These are phyloP conservation scores for Nibea albiflora DNA, from an alignment of 2,113 vertebrate genomes.

Conservation along the genomic window DNA sequence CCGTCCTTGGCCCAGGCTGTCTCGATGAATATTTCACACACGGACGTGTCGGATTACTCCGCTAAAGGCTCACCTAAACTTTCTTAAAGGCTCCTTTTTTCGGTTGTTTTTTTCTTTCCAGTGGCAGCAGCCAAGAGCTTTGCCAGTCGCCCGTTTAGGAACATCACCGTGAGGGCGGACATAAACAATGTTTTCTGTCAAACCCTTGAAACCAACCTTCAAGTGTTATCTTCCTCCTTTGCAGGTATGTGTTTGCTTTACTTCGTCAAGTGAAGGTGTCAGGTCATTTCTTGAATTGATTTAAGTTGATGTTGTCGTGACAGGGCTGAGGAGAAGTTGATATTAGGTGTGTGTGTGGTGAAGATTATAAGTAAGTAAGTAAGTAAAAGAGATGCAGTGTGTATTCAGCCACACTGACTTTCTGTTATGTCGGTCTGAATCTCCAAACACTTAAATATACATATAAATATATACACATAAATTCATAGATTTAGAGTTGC, in stretches of 20 bases:
- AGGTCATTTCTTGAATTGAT: not conserved
- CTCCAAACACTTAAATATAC: no score
- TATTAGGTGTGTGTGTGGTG: not conserved
- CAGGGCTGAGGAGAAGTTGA: not conserved
- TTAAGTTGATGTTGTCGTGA: not conserved
- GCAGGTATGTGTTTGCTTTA: slow-evolving; percentile 83
- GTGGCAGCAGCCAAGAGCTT: slow-evolving; percentile 43
- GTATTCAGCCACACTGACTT: not conserved
- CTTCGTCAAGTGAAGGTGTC: not conserved
- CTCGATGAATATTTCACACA: slow-evolving; percentile 51
- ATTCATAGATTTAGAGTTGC: not conserved
- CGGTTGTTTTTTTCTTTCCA: slow-evolving; percentile 14
- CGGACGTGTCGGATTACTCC: slow-evolving; percentile 21
- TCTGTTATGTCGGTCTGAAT: no score
- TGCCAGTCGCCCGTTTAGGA: slow-evolving; percentile 42
- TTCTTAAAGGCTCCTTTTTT: slow-evolving; percentile 37
- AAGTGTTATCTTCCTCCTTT: slow-evolving; percentile 91
- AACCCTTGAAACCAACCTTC: slow-evolving; percentile 90
- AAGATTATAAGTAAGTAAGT: not conserved
- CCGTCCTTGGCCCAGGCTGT: slow-evolving; percentile 11
- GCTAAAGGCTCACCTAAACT: slow-evolving; percentile 44
- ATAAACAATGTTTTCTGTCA: slow-evolving; percentile 91
- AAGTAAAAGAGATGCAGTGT: not conserved
- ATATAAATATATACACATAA: no score
- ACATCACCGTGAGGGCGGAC: slow-evolving; percentile 40